phyloP scores from a whole-genome alignment of 2,113 vertebrate genomes.

The Trematomus loennbergii region DNA sequence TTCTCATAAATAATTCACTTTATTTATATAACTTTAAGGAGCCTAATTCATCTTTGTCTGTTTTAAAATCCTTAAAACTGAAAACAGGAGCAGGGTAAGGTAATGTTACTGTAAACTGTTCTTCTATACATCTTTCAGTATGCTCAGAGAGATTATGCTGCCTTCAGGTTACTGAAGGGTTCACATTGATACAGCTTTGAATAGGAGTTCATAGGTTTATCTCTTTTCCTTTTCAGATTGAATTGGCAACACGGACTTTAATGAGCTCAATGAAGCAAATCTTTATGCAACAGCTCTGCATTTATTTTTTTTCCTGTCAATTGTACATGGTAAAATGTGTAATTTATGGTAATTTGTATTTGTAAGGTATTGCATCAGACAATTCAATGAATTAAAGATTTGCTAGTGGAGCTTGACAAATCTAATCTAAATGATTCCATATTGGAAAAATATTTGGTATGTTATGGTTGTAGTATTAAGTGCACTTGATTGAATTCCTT shows the following conservation, averaged over 20 bases:
- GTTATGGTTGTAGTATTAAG: neutral
- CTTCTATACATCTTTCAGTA: neutral
- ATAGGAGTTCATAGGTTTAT: neutral
- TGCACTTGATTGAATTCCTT: neutral
- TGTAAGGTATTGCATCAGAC: neutral
- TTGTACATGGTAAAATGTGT: neutral
- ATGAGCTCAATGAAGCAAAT: constrained; percentile 1
- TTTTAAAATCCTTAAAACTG: too few species aligned
- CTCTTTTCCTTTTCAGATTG: neutral
- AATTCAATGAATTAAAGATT: neutral
- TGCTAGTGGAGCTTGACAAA: neutral
- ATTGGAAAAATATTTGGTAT: neutral
- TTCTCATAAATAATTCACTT: neutral
- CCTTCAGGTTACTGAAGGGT: neutral
- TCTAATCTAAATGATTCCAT: neutral
- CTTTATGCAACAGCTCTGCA: neutral
- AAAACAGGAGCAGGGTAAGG: too few species aligned
- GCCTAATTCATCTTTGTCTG: neutral
- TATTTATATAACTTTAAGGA: neutral
- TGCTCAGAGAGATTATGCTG: neutral
- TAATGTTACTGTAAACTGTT: neutral
- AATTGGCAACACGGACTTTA: constrained; percentile 1
- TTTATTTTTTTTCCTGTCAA: neutral
- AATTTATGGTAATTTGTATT: neutral
- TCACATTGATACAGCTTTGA: constrained; percentile 1